Base-by-base conservation (phyloP, 2,797 vertebrate species). In the Xyrichtys novacula region DNA sequence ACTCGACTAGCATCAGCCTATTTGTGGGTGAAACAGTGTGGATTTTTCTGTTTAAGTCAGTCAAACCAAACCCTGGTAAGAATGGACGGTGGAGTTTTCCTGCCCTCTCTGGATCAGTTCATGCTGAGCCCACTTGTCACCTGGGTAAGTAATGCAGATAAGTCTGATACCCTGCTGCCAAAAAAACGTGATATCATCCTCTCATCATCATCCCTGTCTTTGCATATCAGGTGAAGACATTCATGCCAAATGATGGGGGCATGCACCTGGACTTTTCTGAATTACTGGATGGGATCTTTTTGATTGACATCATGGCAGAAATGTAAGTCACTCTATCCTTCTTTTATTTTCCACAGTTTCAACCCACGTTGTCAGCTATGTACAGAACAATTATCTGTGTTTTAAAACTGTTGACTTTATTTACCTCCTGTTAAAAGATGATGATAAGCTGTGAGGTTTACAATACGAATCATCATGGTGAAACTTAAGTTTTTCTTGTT, bases 101-200 rank as follows among this genome's bases (percentile, higher is more conserved):
- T 94, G 55, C 93, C 94, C 44, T 84, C 92, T 32, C 68, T 97
- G 92, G 95, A 97, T 83, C 93, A 96, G 81, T 96, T 98, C 83
- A 95, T 98, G 95, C 92, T 92, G 64, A 97, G 95, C 64, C 96
- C 97, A 39, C 94, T 98, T 80, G 96, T 98, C 91, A 96, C 95
- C 84, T 98, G 97, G 97, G 97, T 98, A 91, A 92, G 95, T 81
- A 23, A 65, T 43, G 48, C 43, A 60, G 8, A 7, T 15, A 4
- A 7, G 11, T 36, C 34, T 15, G 4, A 3, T 60, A 40, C 14
- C 19, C 43, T 59, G 32, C 17, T 23, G n/a, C n/a, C n/a, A n/a
- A 47, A 11, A 39, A 11, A 40, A 8, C 34, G 7, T 62, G 36
- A 17, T 4, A 12, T 53, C 36, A 14, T 1, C 54, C 32, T 36